Evolutionary conservation across 2,797 vertebrate genomes (phyloP).

Genomic region (Remorina albescens): DNA sequence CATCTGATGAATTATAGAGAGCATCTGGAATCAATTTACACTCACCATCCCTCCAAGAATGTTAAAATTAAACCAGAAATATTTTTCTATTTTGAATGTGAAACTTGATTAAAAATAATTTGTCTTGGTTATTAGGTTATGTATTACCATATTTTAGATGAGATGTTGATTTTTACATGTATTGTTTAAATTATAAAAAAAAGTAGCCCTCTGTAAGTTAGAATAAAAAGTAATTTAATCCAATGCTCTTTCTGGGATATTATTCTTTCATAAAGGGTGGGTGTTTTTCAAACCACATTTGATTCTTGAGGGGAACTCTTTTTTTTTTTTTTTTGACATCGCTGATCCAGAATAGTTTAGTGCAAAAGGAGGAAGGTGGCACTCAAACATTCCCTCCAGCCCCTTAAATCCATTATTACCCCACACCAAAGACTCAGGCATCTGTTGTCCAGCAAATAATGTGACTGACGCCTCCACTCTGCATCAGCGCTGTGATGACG

Average conservation of each 20-base stretch:
- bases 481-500: constrained; percentile 72
- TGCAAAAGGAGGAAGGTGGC: constrained; percentile 73
- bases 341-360: constrained; percentile 47
- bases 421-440: constrained; percentile 63
- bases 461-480: constrained; percentile 55
- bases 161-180: constrained; percentile 79
- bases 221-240: constrained; percentile 83
- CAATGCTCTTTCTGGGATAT: constrained; percentile 43
- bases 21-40: constrained; percentile 75
- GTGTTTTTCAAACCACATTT: constrained; percentile 5
- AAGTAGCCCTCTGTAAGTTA: constrained; percentile 78
- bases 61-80: constrained; percentile 75
- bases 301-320: constrained; percentile 17
- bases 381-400: constrained; percentile 62
- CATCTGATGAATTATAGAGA: constrained; percentile 57
- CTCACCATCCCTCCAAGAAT: constrained; percentile 59
- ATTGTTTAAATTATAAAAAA: constrained; percentile 88
- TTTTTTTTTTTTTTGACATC: constrained; percentile 31
- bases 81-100: constrained; percentile 81
- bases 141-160: constrained; percentile 79
- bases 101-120: constrained; percentile 70
- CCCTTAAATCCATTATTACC: constrained; percentile 67
- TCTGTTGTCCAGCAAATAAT: constrained; percentile 65
- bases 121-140: constrained; percentile 70
- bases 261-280: constrained; percentile 50